Base-by-base conservation (phyloP, 2,888 invertebrate genomes). In the Mythimna impura region DNA sequence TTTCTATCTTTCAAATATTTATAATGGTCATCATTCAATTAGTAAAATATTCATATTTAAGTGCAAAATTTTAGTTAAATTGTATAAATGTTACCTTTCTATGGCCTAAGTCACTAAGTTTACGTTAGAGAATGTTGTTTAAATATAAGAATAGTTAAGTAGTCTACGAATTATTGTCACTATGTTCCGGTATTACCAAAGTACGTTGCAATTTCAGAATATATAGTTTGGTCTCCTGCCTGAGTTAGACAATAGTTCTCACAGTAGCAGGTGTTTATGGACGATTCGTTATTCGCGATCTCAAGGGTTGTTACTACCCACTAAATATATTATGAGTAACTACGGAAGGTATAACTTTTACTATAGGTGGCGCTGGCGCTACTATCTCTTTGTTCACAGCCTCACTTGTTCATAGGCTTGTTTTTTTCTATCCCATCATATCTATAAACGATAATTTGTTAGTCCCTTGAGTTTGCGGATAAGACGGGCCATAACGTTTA, bases 71-170 rank as follows among this genome's bases (percentile, higher is more conserved):
- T 72, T 73, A 78, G 73, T 82, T 66, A 12, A 75, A 71, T 76
- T 83, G 73, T 80, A 81, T 85, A 80, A 77, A 85, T 83, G 85
- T 84, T 86, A 87, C 83, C 85, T 74, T 81, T 74, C 67, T 84
- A 88, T 75, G 90, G 88, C 89, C 90, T 90, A 90, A 89, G 87
- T 88, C 86, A 85, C 75, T 85, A 82, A 77, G 75, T 83, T 70
- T 73, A 78, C 77, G 74, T 86, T 80, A 86, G 76, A 71, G 12
- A 55, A 76, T 61, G 70, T 81, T 82, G 81, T 84, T 64, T 80
- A 76, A 69, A 73, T 71, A 57, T 85, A 86, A 82, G 79, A 62
- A 61, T 86, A 81, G 62, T 54, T 79, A 69, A 66, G 73, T 84
- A 82, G 62, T 67, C 72, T 82, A 75, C 72, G 74, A 76, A 72